Evolutionary conservation across 2,888 invertebrate species (phyloP).

Genomic region (Tipula lateralis): DNA sequence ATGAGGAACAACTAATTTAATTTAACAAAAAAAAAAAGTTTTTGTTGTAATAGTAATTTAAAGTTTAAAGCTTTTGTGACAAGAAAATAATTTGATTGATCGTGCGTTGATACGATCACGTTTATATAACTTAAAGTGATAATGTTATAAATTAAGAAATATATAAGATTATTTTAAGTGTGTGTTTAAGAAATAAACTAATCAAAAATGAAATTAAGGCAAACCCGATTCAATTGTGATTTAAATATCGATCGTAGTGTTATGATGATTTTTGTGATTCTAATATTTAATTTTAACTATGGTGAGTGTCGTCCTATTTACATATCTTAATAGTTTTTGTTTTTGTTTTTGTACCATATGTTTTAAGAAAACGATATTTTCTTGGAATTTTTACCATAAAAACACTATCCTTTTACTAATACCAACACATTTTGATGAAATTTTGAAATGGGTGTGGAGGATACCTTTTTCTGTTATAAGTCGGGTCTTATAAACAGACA

Average conservation of each 20-base stretch:
- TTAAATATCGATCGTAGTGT: background rate
- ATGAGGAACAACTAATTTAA: background rate
- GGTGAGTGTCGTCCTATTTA: background rate
- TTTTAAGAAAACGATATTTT: background rate
- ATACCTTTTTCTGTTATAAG: background rate
- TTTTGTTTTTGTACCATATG: background rate
- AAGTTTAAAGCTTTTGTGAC: background rate
- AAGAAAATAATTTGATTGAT: background rate
- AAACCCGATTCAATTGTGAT: background rate
- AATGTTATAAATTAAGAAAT: background rate
- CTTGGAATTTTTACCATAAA: background rate
- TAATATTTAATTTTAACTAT: background rate
- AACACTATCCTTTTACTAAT: background rate
- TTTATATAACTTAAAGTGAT: background rate
- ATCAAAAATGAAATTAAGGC: background rate
- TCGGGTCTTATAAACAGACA: background rate
- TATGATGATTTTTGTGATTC: background rate
- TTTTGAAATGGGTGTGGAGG: conserved; percentile 16
- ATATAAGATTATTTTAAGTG: background rate
- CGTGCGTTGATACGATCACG: background rate
- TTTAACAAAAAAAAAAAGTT: background rate
- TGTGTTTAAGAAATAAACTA: background rate
- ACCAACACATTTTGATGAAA: background rate
- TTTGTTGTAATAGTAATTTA: background rate
- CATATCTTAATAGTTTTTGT: background rate